Base-by-base conservation (phyloP, 2,113 vertebrate genomes). In the Pteronura brasiliensis region DNA sequence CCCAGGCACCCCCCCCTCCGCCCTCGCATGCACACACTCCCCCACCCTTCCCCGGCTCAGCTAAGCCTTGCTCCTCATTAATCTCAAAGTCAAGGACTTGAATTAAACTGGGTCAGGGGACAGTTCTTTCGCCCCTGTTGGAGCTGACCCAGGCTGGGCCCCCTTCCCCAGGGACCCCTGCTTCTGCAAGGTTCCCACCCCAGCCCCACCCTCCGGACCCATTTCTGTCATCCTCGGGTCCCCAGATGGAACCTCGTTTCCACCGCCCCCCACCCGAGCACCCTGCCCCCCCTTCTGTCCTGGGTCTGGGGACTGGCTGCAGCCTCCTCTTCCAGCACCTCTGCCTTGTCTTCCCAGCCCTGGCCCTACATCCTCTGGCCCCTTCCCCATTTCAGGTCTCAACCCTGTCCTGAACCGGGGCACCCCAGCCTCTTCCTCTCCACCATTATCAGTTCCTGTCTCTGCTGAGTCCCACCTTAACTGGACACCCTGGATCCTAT, bases 71-170 rank as follows among this genome's bases (percentile, higher is more conserved):
- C 95, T 92, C 34, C 61, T 91, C 69, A 39, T 90, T 98, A 91
- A 96, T 96, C 96, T 91, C 95, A 82, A 94, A 98, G 97, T 96
- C 97, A 94, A 94, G 90, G 95, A 57, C 91, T 95, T 42, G 81
- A 36, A 86, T 86, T 87, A 93, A 98, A 98, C 90, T 97, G 97
- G 97, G 96, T 98, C 98, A 98, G 96, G 82, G 96, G 96, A 93
- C 95, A 61, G 94, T 21, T 42, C 67, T 77, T 44, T 55, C 2
- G 17, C n/a, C 44, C 67, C 42, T 18, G 0, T 18, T 6, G 55
- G 63, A 69, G 84, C 93, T 65, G 91, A 84, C 63, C 93, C 47
- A 80, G 20, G 82, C 92, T 4, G 82, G 55, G 94, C 72, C 65
- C 80, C 94, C n/a, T 91, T 93, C 52, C 88, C 71, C 3, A 15